phyloP scores from a whole-genome alignment of 2,797 vertebrate species.

The Bovichtus diacanthus region DNA sequence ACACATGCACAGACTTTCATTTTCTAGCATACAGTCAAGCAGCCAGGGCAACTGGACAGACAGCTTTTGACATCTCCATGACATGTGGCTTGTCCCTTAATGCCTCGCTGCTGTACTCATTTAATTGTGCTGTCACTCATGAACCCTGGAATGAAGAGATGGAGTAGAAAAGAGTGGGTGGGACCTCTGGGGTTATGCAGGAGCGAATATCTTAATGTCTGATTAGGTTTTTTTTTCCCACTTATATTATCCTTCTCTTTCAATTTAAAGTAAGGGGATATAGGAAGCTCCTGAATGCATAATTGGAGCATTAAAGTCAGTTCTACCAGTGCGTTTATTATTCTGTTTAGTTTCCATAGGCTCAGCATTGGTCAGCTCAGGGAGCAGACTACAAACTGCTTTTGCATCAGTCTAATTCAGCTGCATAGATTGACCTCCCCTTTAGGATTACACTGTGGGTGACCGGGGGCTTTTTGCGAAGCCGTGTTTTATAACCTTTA shows the following conservation, averaged over 20 bases:
- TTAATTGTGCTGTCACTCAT: conserved; percentile 78
- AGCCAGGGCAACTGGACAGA: conserved; percentile 47
- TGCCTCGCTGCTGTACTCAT: conserved; percentile 60
- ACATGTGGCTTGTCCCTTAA: conserved; percentile 66
- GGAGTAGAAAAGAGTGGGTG: conserved; percentile 17
- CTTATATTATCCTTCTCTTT: conserved; percentile 40
- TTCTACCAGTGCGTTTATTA: conserved; percentile 38
- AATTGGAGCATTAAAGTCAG: conserved; percentile 32
- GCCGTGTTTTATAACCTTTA: conserved; percentile 41
- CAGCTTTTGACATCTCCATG: conserved; percentile 68
- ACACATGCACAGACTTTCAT: conserved; percentile 14
- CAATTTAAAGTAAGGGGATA: conserved; percentile 26
- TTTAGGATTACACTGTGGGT: conserved; percentile 1
- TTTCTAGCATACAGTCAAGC: conserved; percentile 24
- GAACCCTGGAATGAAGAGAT: conserved; percentile 46
- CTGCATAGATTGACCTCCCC: conserved; percentile 12
- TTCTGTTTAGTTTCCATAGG: conserved; percentile 27
- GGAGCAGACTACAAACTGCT: not conserved
- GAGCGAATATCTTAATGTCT: conserved; percentile 33
- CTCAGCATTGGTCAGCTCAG: conserved; percentile 28
- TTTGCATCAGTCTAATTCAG: conserved; percentile 18
- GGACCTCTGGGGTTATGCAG: conserved; percentile 39
- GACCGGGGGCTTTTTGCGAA: not conserved
- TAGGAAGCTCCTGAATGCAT: conserved; percentile 37
- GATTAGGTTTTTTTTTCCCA: conserved; percentile 3